These are phyloP conservation scores for Nannospalax galili DNA, from an alignment of 2,113 vertebrate genomes.

Conservation along the genomic window DNA sequence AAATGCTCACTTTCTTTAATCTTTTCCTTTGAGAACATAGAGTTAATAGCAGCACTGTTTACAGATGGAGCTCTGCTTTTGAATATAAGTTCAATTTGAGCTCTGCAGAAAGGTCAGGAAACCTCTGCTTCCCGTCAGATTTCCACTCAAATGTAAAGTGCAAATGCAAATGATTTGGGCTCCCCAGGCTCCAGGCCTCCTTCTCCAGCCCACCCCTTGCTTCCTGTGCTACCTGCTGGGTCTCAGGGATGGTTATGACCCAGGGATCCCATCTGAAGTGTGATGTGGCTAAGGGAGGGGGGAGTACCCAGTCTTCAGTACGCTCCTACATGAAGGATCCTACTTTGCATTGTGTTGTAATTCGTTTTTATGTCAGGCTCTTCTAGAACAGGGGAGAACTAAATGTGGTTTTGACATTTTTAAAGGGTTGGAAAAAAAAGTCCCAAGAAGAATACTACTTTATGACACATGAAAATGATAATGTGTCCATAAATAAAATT, in stretches of 20 bases:
- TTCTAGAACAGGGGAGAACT: not conserved
- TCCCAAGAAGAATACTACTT: slow-evolving; percentile 13
- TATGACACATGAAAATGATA: not conserved
- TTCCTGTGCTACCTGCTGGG: not conserved
- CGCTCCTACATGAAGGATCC: accelerated
- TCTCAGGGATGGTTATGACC: not conserved
- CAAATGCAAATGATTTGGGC: not conserved
- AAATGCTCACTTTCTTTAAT: not conserved
- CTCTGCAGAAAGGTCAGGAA: not conserved
- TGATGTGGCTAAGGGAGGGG: not conserved
- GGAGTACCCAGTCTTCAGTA: accelerated
- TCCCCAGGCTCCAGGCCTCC: not conserved
- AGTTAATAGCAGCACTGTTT: not conserved
- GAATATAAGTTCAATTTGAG: not conserved
- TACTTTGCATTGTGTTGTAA: too few species aligned
- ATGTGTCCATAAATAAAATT: not conserved
- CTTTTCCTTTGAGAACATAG: not conserved
- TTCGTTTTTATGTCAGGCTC: not conserved
- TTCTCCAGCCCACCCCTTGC: not conserved
- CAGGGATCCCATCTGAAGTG: not conserved
- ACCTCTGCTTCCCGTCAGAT: not conserved
- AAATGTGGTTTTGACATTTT: not conserved
- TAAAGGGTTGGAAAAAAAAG: not conserved
- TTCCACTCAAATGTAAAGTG: not conserved
- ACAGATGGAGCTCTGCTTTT: not conserved